Base-by-base conservation (phyloP, 23 tunicate genomes). In the Corella eumyota region DNA sequence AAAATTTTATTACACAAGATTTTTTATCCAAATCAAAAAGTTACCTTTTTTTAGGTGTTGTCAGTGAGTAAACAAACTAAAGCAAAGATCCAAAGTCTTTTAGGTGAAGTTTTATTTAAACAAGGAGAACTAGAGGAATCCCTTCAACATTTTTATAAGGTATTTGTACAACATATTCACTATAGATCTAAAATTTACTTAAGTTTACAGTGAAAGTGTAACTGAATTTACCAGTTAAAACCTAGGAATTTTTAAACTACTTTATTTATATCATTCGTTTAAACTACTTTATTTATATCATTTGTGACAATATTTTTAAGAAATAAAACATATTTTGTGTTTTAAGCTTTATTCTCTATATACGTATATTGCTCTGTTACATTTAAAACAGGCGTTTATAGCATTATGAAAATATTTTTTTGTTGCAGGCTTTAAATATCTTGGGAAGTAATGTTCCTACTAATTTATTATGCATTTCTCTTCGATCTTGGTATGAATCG, bases 31-130 rank as follows among this genome's bases (percentile, higher is more conserved):
- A 7, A 31, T 3, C 24, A 9, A 40, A 20, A 0, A 28, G 19
- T 37, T 0, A 24, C 27, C 37, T 45, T 44, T 19, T 0, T 73
- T 3, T n/a, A 81, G 91, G 82, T 74, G 13, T 48, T 74, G 20
- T 56, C 66, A 30, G 93, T 83, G 24, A 37, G 67, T 64, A 52
- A 63, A 56, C 30, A 54, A 4, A 71, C 64, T 13, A 60, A 77
- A 61, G 95, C 95, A 26, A 65, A 60, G 24, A 60, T 85, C 3
- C 74, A 76, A 26, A 77, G 54, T 22, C 51, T 77, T 0, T 25
- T 85, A 47, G 85, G 95, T 7, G 74, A 71, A 70, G 75, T 72
- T 45, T 58, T 77, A 5, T 85, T 70, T 62, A 79, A 71, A 40
- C 78, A 71, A 71, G 79, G 79, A 6, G 36, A 66, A 7, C 47